Percentiles rank a stretch among this genome's conserved stretches.
Conservation (phyloP, 2,888 invertebrate species). For the Drosophila pullipes region DNA sequence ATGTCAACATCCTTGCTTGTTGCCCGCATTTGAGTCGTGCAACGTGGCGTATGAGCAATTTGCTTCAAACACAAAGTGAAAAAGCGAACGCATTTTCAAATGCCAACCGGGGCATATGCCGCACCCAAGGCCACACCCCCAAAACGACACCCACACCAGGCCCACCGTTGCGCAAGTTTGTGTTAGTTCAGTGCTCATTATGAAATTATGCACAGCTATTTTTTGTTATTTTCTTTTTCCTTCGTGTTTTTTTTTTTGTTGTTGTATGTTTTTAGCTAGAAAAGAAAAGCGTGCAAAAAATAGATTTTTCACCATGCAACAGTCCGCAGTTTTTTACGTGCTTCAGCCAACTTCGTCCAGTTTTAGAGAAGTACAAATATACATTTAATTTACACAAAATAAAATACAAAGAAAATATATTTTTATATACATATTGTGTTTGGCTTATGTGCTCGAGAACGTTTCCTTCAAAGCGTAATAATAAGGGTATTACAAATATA, state of each 20-base stretch:
- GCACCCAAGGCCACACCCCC: constrained; percentile 12
- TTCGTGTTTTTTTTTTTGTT: not conserved
- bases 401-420: not conserved
- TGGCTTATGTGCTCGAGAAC: not conserved
- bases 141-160: not conserved
- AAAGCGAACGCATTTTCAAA: constrained; percentile 67
- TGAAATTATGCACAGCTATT: constrained; percentile 68
- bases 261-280: constrained; percentile 2
- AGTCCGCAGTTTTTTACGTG: not conserved
- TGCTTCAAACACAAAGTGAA: constrained; percentile 67
- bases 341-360: not conserved
- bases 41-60: constrained; percentile 73
- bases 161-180: constrained; percentile 8
- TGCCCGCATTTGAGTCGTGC: constrained; percentile 47
- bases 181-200: constrained; percentile 73
- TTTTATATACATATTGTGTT: not conserved
- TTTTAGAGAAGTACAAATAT: not conserved
- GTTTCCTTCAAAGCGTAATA: not conserved
- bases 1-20: constrained; percentile 27
- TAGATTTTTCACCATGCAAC: constrained; percentile 16
- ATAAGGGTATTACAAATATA: not conserved
- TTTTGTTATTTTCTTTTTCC: not conserved
- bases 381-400: not conserved
- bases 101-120: constrained; percentile 65
- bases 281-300: constrained; percentile 32